Evolutionary conservation across 2,113 vertebrate genomes (phyloP).

Genomic region (Donacobius atricapilla): DNA sequence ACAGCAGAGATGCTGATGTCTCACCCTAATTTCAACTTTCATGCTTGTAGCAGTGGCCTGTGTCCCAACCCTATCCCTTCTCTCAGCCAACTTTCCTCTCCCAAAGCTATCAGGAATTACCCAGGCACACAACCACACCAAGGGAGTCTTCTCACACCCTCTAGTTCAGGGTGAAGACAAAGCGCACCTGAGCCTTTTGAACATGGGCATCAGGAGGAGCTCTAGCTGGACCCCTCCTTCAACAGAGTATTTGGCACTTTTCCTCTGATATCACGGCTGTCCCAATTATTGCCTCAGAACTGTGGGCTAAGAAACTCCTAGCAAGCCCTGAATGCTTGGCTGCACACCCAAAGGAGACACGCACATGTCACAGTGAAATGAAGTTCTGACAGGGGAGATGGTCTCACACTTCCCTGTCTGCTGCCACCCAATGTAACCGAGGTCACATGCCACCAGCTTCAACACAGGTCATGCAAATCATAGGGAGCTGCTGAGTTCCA

Average conservation of each 20-base stretch:
- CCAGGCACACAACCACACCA: not conserved
- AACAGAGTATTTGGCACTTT: not conserved
- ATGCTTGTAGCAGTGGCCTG: not conserved
- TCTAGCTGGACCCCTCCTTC: not conserved
- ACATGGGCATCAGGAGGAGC: not conserved
- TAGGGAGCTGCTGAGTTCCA: not conserved
- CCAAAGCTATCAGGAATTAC: not conserved
- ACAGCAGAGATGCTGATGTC: not conserved
- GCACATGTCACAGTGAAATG: rapidly evolving
- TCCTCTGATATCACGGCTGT: not conserved
- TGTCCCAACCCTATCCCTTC: not conserved
- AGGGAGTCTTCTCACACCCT: not conserved
- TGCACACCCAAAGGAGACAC: not conserved
- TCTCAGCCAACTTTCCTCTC: not conserved
- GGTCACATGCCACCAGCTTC: not conserved
- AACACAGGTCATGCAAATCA: not conserved
- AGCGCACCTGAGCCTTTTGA: not conserved
- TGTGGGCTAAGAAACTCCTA: not conserved
- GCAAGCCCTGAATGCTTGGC: not conserved
- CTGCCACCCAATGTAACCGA: not conserved
- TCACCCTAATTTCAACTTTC: not conserved
- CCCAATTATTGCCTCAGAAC: not conserved
- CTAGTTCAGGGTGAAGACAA: not conserved
- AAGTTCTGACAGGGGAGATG: not conserved
- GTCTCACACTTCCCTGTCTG: not conserved